A percentile compares a stretch with the other conserved stretches of the same genome.
Conservation (phyloP, 2,797 vertebrate genomes). For the Chelon auratus region DNA sequence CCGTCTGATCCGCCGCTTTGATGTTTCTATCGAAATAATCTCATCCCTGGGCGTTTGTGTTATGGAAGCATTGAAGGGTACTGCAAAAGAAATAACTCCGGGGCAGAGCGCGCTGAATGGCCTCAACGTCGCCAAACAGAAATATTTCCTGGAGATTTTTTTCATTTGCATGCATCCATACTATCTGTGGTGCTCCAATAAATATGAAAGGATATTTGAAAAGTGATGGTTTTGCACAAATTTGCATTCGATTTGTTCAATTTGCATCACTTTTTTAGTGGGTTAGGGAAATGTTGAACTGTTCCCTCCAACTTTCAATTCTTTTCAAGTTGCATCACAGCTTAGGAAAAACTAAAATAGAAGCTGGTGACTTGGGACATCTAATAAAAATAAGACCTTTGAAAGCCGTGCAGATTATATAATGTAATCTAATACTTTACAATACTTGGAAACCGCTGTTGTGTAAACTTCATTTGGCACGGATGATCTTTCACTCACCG, state of each 20-base stretch:
- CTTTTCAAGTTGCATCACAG: not conserved
- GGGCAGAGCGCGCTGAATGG: constrained; percentile 53
- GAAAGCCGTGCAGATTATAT: not conserved
- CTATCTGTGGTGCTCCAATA: constrained; percentile 4
- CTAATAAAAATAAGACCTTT: not conserved
- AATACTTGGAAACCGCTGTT: not conserved
- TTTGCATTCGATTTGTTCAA: constrained; percentile 23
- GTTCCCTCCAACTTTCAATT: not conserved
- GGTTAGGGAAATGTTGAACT: not conserved
- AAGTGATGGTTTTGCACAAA: constrained; percentile 27
- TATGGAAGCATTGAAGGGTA: constrained; percentile 53
- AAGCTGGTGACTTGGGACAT: not conserved
- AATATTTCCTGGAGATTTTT: constrained; percentile 35
- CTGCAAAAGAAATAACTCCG: constrained; percentile 48
- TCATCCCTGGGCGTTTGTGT: constrained; percentile 53
- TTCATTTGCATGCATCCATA: constrained; percentile 33
- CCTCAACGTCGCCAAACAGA: constrained; percentile 45
- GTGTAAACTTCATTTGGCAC: not conserved
- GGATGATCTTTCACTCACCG: not conserved
- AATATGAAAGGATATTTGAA: constrained; percentile 29
- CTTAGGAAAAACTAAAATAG: constrained; percentile 1
- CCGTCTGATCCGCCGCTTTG: constrained; percentile 75
- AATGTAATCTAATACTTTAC: not conserved
- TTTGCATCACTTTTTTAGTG: not conserved
- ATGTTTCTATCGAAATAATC: constrained; percentile 73